Evolutionary conservation across 2,797 vertebrate genomes (phyloP), one percentile per base, ranked within the genome.

Genomic region (Chromis chromis): DNA sequence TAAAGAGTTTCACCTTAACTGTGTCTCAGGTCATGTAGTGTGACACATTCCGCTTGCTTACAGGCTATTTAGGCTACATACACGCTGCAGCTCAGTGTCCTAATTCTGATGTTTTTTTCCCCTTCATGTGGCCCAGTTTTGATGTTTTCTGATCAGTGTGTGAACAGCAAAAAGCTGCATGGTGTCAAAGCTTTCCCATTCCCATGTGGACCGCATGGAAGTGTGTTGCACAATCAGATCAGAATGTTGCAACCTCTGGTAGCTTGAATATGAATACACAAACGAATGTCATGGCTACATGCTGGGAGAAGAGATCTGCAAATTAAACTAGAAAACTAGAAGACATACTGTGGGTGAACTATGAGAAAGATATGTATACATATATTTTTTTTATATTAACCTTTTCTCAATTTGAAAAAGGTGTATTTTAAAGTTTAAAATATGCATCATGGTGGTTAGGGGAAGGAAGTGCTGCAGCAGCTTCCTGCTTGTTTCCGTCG

Each of bases 81-180:
- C 39, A 81, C 22, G 0, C 68, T 48, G 48, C 40, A 40, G 28
- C 61, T 74, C 49, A 31, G 61, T 68, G 75, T 73, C 74, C 83
- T 64, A 78, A 2, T 87, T 90, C 76, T 48, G 58, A 74, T 66
- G 65, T 70, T 27, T 42, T 60, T 61, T 76, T 57, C 64, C 42
- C 36, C 75, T 50, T 75, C 58, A 70, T 49, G 49, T 71, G 79
- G 53, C 78, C 78, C 79, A 77, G 74, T 82, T 87, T 79, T 62
- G 24, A 82, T 79, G 61, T 81, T 76, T 74, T 79, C 68, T 70
- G 80, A 82, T 87, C 70, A 57, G 72, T 58, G 55, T 42, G 55
- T 42, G 61, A 76, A 80, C 53, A 52, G 65, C 39, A 78, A 44
- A 73, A 78, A 83, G 54, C 66, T 74, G 74, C 76, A 65, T 0